Base-by-base conservation (phyloP, 2,113 vertebrate species). In the Actenoides hombroni region DNA sequence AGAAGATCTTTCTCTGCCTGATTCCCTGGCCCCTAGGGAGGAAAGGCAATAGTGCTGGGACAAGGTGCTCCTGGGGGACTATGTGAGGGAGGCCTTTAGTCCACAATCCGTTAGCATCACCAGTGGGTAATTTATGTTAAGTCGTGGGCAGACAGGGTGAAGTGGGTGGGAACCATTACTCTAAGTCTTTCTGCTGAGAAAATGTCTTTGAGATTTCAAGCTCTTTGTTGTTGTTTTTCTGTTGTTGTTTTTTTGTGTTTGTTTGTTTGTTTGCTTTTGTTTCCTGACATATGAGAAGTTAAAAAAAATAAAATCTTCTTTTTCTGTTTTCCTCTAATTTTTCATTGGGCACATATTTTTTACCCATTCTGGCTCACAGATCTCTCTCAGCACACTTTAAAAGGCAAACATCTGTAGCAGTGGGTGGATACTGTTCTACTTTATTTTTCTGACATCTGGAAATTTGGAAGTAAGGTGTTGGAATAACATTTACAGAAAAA, bases 401-500 rank as follows among this genome's bases (percentile, higher is more conserved):
- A 88, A 91, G 44, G 57, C 14, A 56, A 91, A 80, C 71, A 70
- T 73, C 70, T 77, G 31, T 13, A 96, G 69, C 54, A 1, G 5
- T 78, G 40, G 56, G 26, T 79, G 44, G 21, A 39, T 87, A 26
- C 18, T 60, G 26, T 68, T 88, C 35, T 67, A 44, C 24, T 79
- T 21, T 56, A 37, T 49, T 93, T 91, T 60, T 79, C 10, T 71
- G 71, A 40, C 61, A 75, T 69, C 16, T 35, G 57, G 42, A 90
- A 88, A 92, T 92, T 59, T 46, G 15, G 44, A 84, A 93, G 59
- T 83, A 73, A 87, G 21, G n/a, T 73, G 28, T 82, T 86, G 19
- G 44, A 91, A 80, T 84, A 82, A 91, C 33, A 70, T 82, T 95
- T 95, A 69, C 28, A 89, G 44, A 88, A 37, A 90, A 90, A 80